These are phyloP conservation scores for Drosophila oshimai DNA, from an alignment of 1,140 invertebrate species.

Conservation along the genomic window DNA sequence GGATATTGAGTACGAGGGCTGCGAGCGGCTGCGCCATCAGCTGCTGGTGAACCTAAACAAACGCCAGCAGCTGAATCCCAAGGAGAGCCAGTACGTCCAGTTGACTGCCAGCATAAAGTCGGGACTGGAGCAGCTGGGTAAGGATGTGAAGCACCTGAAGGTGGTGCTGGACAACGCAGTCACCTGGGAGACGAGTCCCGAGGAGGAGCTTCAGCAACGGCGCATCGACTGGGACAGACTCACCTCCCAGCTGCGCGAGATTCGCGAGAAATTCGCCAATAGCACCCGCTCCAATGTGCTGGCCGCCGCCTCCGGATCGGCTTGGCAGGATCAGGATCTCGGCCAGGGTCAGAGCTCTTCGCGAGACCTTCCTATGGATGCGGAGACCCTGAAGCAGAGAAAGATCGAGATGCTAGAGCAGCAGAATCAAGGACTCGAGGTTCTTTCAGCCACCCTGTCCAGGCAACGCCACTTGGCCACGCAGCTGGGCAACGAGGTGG, in stretches of 20 bases:
- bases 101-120: slow-evolving; percentile 86
- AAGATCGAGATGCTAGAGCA: slow-evolving; percentile 84
- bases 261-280: slow-evolving; percentile 27
- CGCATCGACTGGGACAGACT: slow-evolving; percentile 50
- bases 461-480: slow-evolving; percentile 90
- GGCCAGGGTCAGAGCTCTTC: slow-evolving; percentile 83
- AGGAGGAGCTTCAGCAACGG: slow-evolving; percentile 43
- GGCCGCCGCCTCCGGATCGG: slow-evolving; percentile 4
- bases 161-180: slow-evolving; percentile 84
- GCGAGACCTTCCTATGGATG: slow-evolving; percentile 15
- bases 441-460: slow-evolving; percentile 89
- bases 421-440: slow-evolving; percentile 90
- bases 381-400: slow-evolving; percentile 60
- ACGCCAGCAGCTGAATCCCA: slow-evolving; percentile 84
- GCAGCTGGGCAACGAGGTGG: slow-evolving; percentile 90
- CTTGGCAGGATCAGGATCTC: slow-evolving; percentile 76
- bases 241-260: slow-evolving; percentile 32
- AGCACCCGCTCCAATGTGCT: slow-evolving; percentile 19
- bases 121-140: slow-evolving; percentile 85
- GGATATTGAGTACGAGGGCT: slow-evolving; percentile 87
- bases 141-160: slow-evolving; percentile 85
- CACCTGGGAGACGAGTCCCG: slow-evolving; percentile 46
- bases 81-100: slow-evolving; percentile 76
- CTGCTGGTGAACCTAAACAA: slow-evolving; percentile 86
- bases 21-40: slow-evolving; percentile 86